Evolutionary conservation across 2,888 invertebrate species (phyloP).

Genomic region (Epinotia ramella): DNA sequence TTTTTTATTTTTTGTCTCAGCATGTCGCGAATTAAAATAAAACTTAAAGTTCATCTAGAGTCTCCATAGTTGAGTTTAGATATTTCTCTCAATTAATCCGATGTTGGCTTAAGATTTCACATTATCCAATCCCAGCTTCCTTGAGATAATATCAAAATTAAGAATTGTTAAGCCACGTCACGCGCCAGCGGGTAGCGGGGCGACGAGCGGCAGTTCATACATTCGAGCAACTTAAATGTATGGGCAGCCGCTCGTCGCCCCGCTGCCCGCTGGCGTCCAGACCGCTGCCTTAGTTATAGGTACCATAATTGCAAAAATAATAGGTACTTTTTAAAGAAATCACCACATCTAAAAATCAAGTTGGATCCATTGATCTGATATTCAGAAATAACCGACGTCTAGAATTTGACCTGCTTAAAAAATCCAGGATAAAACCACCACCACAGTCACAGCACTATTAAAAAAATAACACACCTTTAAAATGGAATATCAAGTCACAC

Average conservation of each 20-base stretch:
- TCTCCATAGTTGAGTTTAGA: neutral
- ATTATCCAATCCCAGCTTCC: neutral
- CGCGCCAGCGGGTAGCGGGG: no score
- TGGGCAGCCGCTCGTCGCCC: no score
- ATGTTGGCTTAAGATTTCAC: neutral
- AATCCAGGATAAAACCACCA: slow-evolving; percentile 33
- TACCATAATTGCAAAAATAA: no score
- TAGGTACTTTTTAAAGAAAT: no score
- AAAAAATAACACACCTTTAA: slow-evolving; percentile 72
- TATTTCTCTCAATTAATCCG: neutral
- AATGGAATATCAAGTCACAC: slow-evolving; percentile 80
- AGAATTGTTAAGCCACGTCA: neutral
- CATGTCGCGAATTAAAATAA: no score
- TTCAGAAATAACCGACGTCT: neutral
- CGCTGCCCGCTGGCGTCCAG: no score
- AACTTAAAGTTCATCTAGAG: neutral
- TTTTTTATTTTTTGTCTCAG: neutral
- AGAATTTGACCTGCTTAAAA: neutral
- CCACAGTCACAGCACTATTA: slow-evolving; percentile 53
- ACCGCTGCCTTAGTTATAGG: no score
- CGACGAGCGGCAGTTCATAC: no score
- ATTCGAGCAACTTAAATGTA: no score
- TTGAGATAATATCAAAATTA: neutral
- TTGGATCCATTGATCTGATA: neutral
- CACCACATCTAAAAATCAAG: neutral